phyloP scores from a whole-genome alignment of 2,797 vertebrate genomes.

The Sebastolobus alascanus region DNA sequence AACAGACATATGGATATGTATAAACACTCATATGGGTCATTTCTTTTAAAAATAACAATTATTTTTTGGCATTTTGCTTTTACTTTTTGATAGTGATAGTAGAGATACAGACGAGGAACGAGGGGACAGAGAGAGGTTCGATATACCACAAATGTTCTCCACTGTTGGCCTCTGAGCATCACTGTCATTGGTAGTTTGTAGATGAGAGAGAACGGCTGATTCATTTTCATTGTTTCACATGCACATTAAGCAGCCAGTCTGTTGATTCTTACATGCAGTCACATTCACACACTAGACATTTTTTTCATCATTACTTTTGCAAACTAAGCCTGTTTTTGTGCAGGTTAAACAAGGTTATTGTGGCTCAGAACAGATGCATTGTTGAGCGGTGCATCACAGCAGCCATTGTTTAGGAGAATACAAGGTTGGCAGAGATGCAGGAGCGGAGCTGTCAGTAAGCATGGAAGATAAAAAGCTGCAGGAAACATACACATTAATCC shows the following conservation, averaged over 20 bases:
- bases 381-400: background rate
- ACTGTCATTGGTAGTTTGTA: background rate
- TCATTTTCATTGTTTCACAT: background rate
- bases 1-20: too few relatives aligned
- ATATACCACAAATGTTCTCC: background rate
- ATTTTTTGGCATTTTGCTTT: too few relatives aligned
- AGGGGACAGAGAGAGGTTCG: background rate
- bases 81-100: too few relatives aligned
- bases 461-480: background rate
- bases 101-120: background rate
- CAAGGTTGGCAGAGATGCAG: background rate
- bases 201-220: background rate
- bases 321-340: background rate
- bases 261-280: background rate
- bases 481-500: background rate
- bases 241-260: background rate
- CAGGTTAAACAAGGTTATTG: background rate
- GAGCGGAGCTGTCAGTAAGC: background rate
- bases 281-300: background rate
- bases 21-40: too few relatives aligned
- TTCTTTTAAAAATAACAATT: too few relatives aligned
- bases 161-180: background rate
- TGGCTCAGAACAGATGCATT: conserved; percentile 8
- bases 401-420: conserved; percentile 13
- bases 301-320: background rate